Conservation (phyloP, 2,113 vertebrate species). For the Gasterosteus aculeatus region DNA sequence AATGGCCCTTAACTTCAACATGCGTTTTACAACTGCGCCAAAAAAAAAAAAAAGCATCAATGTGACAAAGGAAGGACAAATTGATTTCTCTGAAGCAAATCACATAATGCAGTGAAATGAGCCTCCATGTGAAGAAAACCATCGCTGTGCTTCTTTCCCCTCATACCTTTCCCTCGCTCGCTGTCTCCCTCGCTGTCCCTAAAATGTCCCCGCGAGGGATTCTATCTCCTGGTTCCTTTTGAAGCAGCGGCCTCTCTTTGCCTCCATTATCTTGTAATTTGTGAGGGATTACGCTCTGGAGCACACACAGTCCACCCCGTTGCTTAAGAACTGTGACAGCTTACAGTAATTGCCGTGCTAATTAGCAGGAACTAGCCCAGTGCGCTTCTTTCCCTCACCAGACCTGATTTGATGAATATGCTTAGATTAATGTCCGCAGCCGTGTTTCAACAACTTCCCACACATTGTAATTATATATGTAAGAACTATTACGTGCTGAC, state of each 20-base stretch:
- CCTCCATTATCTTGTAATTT: conserved; percentile 84
- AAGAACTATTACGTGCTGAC: conserved; percentile 17
- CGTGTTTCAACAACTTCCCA: conserved; percentile 33
- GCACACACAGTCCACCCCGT: conserved; percentile 75
- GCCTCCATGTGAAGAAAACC: conserved; percentile 42
- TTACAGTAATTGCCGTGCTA: conserved; percentile 83
- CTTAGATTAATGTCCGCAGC: conserved; percentile 63
- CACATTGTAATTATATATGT: conserved; percentile 29
- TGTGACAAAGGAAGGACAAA: conserved; percentile 3
- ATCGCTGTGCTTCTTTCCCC: conserved; percentile 38
- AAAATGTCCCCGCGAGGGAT: conserved; percentile 78
- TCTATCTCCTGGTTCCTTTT: conserved; percentile 75
- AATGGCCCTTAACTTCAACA: not conserved
- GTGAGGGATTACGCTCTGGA: conserved; percentile 79
- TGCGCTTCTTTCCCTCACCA: conserved; percentile 60
- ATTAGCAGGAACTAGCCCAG: conserved; percentile 75
- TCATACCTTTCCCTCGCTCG: conserved; percentile 46
- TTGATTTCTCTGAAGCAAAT: conserved; percentile 20
- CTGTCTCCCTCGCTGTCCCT: conserved; percentile 53
- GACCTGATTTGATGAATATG: conserved; percentile 75
- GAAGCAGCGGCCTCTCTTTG: conserved; percentile 76
- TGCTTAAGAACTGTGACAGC: conserved; percentile 82
- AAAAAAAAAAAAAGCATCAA: not conserved
- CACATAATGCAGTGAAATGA: conserved; percentile 27
- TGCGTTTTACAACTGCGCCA: not conserved